Conservation (phyloP, 2,113 vertebrate species). For the Machaerirhynchus nigripectus region DNA sequence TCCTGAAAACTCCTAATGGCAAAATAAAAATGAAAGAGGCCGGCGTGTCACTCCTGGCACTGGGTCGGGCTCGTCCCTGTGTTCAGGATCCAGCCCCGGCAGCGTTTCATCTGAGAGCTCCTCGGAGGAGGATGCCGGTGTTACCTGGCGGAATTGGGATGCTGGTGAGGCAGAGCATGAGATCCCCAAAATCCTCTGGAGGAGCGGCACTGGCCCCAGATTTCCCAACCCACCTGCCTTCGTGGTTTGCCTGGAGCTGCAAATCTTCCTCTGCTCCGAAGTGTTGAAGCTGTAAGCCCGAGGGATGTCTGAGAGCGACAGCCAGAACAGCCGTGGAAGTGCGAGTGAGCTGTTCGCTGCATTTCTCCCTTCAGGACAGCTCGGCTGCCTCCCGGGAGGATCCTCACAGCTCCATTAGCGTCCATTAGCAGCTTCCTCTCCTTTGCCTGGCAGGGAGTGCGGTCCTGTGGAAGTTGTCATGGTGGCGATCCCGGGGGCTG, state of each 20-base stretch:
- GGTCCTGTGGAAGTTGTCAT: not conserved
- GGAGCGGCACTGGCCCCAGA: not conserved
- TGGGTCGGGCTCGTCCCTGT: not conserved
- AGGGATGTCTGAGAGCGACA: not conserved
- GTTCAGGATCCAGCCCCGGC: not conserved
- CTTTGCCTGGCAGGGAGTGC: not conserved
- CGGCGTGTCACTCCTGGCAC: not conserved
- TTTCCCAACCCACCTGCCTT: not conserved
- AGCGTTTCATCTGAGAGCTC: not conserved
- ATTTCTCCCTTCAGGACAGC: not conserved
- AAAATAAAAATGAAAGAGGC: not conserved
- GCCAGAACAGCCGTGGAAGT: not conserved
- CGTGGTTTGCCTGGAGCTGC: not conserved
- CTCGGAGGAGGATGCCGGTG: not conserved
- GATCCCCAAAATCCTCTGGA: not conserved
- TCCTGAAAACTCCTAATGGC: not conserved
- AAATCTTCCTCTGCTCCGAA: not conserved
- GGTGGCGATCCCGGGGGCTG: not conserved
- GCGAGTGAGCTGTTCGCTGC: fast-evolving
- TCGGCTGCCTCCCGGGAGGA: not conserved
- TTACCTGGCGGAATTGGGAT: fast-evolving
- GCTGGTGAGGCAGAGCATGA: not conserved
- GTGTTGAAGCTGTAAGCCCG: not conserved
- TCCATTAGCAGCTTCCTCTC: conserved; percentile 29
- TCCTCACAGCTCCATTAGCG: not conserved